Percentiles rank a stretch among this genome's conserved stretches.
Evolutionary conservation across 2,888 invertebrate species (phyloP).

Genomic region (Autographa pulchrina): DNA sequence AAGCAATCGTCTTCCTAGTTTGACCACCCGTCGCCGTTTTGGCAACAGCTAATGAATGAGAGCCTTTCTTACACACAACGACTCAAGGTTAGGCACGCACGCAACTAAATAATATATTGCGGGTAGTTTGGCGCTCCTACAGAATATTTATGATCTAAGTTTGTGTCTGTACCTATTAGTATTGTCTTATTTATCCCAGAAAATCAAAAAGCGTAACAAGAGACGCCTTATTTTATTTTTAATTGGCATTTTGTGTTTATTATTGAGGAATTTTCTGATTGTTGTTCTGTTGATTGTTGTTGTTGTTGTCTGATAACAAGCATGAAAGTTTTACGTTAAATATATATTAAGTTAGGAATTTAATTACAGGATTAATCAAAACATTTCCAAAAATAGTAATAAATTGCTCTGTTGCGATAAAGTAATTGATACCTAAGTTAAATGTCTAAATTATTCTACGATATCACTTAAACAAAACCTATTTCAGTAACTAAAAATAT

Average conservation of each 20-base stretch:
- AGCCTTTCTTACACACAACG: not conserved
- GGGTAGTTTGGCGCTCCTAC: not conserved
- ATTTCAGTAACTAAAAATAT: too few relatives aligned
- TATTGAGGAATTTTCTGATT: not conserved
- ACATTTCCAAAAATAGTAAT: not conserved
- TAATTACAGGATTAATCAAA: not conserved
- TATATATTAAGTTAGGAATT: not conserved
- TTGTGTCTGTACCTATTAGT: not conserved
- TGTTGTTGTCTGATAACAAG: too few relatives aligned
- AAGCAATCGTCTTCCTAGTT: not conserved
- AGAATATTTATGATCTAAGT: not conserved
- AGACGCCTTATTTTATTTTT: not conserved
- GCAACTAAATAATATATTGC: conserved; percentile 3
- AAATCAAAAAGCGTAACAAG: not conserved
- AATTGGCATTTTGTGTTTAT: not conserved
- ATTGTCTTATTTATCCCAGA: not conserved
- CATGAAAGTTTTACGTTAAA: not conserved
- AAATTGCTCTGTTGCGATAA: too few relatives aligned
- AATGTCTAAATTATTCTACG: too few relatives aligned
- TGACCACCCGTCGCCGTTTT: not conserved
- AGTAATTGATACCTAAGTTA: too few relatives aligned
- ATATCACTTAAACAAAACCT: not conserved
- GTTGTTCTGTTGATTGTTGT: too few relatives aligned
- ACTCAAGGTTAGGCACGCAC: conserved; percentile 6
- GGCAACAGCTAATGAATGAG: not conserved